Evolutionary conservation across 2,888 invertebrate genomes (phyloP).

Genomic region (Pemphredon lugubris): DNA sequence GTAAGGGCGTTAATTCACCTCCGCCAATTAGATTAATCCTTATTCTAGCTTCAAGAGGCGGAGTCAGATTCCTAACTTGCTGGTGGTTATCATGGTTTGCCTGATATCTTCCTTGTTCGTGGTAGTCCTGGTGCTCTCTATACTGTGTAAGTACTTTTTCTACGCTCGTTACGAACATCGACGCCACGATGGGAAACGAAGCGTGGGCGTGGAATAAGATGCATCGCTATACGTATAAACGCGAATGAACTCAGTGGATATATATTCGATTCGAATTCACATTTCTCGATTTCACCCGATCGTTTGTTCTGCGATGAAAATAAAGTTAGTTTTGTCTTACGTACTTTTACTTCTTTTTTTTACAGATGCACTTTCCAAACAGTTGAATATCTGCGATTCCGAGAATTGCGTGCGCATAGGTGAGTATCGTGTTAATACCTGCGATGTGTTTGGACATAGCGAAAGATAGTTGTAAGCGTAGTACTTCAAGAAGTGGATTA

Average conservation of each 20-base stretch:
- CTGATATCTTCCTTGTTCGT: constrained; percentile 62
- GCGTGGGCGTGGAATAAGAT: too few relatives aligned
- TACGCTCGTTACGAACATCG: not conserved
- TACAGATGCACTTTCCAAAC: constrained; percentile 34
- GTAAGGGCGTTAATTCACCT: not conserved
- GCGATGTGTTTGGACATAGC: too few relatives aligned
- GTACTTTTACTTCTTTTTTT: not conserved
- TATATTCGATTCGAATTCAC: too few relatives aligned
- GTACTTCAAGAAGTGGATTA: not conserved
- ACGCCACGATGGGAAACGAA: not conserved
- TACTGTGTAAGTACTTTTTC: constrained; percentile 71
- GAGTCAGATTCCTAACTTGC: constrained; percentile 45
- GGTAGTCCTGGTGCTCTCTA: constrained; percentile 67
- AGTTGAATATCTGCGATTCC: constrained; percentile 82
- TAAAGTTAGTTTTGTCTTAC: not conserved
- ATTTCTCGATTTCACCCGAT: not conserved
- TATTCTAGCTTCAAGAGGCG: constrained; percentile 69
- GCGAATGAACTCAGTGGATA: too few relatives aligned
- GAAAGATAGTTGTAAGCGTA: too few relatives aligned
- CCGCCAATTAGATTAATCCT: constrained; percentile 13
- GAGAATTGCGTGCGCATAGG: constrained; percentile 86
- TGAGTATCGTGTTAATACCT: constrained; percentile 51
- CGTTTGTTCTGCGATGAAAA: too few relatives aligned
- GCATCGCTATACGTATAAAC: too few relatives aligned
- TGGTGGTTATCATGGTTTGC: constrained; percentile 61